Evolutionary conservation across 2,113 vertebrate species (phyloP).

Genomic region (Microcebus griseorufus): DNA sequence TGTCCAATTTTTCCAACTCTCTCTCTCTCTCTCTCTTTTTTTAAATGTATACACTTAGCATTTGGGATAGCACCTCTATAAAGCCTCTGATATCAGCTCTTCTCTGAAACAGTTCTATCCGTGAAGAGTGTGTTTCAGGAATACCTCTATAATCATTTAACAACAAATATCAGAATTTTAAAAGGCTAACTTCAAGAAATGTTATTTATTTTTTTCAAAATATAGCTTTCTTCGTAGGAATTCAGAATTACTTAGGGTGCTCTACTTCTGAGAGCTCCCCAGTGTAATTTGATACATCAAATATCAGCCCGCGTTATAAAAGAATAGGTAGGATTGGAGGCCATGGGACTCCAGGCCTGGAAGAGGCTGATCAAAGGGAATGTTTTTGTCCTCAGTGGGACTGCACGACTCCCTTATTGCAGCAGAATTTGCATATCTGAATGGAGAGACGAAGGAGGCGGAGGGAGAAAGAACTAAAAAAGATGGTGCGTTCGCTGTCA

Average conservation of each 20-base stretch:
- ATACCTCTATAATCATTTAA: conserved; percentile 8
- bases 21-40: neutral
- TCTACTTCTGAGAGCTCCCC: neutral
- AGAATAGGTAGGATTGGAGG: neutral
- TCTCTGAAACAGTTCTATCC: rapidly evolving
- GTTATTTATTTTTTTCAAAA: neutral
- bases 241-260: neutral
- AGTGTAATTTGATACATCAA: neutral
- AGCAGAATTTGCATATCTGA: neutral
- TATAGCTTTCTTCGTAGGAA: neutral
- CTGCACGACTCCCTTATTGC: neutral
- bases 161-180: neutral
- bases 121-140: neutral
- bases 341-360: neutral
- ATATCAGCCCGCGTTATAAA: neutral
- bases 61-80: neutral
- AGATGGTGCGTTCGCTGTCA: neutral
- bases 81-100: neutral
- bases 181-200: neutral
- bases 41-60: too few relatives aligned
- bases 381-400: neutral
- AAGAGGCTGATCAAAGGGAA: conserved; percentile 29
- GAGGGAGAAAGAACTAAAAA: neutral
- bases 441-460: neutral
- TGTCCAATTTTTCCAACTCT: neutral